Conservation (phyloP, 1,140 invertebrate genomes). For the Pemphigus obesinymphae region DNA sequence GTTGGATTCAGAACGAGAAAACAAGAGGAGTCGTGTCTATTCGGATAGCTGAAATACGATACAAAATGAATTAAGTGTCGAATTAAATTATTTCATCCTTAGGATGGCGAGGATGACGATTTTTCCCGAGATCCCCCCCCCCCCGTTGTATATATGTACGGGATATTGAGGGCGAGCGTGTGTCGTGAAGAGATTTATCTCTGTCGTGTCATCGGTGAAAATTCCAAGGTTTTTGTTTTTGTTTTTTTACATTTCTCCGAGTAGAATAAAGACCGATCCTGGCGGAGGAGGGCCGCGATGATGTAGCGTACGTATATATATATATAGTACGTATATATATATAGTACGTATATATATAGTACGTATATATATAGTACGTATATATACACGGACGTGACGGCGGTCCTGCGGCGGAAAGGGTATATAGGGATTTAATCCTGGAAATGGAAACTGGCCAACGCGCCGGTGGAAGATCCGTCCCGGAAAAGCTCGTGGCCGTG, state of each 20-base stretch:
- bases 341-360: not conserved
- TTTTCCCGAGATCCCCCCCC: no score
- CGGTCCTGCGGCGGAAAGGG: not conserved
- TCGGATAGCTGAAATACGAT: no score
- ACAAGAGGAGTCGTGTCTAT: no score
- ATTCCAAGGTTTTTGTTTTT: not conserved
- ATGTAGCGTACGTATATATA: no score
- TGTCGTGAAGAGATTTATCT: not conserved
- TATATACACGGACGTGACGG: not conserved
- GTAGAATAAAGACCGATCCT: not conserved
- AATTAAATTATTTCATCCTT: no score
- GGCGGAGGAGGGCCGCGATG: not conserved
- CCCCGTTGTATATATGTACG: no score
- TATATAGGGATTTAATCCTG: slow-evolving; percentile 39
- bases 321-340: not conserved
- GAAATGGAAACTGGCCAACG: slow-evolving; percentile 41
- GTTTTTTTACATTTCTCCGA: no score
- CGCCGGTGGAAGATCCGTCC: not conserved
- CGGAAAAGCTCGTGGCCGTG: not conserved
- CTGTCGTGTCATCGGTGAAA: not conserved
- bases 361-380: not conserved
- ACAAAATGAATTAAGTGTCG: no score
- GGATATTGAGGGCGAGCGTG: not conserved
- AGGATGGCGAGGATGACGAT: no score
- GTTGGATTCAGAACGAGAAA: no score